Conservation (phyloP, 2,888 invertebrate species). For the Himalopsyche tibetana region DNA sequence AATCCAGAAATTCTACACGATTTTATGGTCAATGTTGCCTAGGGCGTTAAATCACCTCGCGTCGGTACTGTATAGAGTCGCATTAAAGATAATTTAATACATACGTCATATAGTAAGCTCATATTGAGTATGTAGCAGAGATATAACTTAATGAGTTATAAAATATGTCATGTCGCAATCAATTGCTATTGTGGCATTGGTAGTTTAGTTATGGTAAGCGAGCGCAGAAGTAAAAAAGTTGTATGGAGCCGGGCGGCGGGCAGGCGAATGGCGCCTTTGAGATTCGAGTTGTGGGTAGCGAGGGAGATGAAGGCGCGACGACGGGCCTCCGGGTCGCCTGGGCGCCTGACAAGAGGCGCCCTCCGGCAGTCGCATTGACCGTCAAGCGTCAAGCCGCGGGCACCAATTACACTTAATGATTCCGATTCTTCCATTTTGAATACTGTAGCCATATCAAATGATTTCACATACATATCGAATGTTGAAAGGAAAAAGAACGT, state of each 20-base stretch:
- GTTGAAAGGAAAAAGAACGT: too few species aligned
- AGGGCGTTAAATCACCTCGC: too few species aligned
- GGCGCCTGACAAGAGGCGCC: constrained; percentile 38
- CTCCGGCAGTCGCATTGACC: constrained; percentile 42
- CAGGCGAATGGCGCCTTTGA: constrained; percentile 26
- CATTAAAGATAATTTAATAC: too few species aligned
- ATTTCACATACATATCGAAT: too few species aligned
- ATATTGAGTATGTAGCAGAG: too few species aligned
- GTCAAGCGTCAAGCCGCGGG: constrained; percentile 18
- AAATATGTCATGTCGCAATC: constrained; percentile 15
- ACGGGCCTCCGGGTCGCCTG: constrained; percentile 42
- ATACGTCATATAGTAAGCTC: too few species aligned
- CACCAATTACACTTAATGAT: neutral
- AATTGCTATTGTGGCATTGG: constrained; percentile 20
- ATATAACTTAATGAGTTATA: constrained; percentile 1
- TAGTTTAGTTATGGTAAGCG: constrained; percentile 23
- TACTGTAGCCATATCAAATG: too few species aligned
- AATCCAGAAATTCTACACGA: too few species aligned
- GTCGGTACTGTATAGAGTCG: too few species aligned
- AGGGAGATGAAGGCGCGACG: constrained; percentile 41
- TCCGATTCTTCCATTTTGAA: too few species aligned
- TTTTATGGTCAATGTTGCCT: too few species aligned
- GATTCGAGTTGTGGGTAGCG: neutral
- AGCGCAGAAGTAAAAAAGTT: constrained; percentile 36
- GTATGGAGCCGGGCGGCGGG: constrained; percentile 27